Evolutionary conservation across 2,888 invertebrate species (phyloP).

Genomic region (Trachelus iudaicus): DNA sequence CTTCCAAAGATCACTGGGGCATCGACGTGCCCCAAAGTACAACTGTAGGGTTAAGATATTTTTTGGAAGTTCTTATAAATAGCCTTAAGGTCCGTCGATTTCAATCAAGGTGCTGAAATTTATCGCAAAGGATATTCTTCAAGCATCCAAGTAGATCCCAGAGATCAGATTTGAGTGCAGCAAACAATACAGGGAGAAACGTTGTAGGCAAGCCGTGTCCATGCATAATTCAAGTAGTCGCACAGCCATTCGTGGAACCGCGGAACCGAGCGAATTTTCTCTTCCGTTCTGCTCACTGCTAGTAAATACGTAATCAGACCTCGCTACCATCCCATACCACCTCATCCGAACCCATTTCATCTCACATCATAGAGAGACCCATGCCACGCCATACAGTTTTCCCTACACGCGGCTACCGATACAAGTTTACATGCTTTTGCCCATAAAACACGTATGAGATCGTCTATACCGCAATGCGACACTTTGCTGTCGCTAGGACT

Average conservation of each 20-base stretch:
- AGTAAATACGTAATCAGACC: slow-evolving; percentile 65
- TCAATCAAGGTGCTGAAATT: not conserved
- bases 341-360: slow-evolving; percentile 15
- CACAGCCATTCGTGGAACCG: slow-evolving; percentile 55
- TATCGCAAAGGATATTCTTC: not conserved
- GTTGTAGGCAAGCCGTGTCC: slow-evolving; percentile 63
- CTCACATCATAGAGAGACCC: slow-evolving; percentile 4
- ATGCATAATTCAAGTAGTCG: slow-evolving; percentile 65
- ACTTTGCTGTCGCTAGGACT: slow-evolving; percentile 22
- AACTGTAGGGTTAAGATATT: not conserved
- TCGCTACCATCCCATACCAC: slow-evolving; percentile 47
- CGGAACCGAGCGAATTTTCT: slow-evolving; percentile 61
- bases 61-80: not conserved
- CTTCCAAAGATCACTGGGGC: no score
- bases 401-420: slow-evolving; percentile 36
- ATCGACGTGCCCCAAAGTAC: no score
- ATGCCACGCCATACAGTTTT: slow-evolving; percentile 21
- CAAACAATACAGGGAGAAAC: slow-evolving; percentile 55
- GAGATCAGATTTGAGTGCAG: slow-evolving; percentile 56
- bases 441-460: slow-evolving; percentile 48
- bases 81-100: not conserved
- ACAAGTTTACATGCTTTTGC: slow-evolving; percentile 45
- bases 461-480: slow-evolving; percentile 50
- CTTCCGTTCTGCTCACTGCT: slow-evolving; percentile 58
- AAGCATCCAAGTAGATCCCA: slow-evolving; percentile 40